A percentile compares a stretch with the other conserved stretches of the same genome.
Evolutionary conservation across 2,888 invertebrate species (phyloP).

Genomic region (Dynastes grantii): DNA sequence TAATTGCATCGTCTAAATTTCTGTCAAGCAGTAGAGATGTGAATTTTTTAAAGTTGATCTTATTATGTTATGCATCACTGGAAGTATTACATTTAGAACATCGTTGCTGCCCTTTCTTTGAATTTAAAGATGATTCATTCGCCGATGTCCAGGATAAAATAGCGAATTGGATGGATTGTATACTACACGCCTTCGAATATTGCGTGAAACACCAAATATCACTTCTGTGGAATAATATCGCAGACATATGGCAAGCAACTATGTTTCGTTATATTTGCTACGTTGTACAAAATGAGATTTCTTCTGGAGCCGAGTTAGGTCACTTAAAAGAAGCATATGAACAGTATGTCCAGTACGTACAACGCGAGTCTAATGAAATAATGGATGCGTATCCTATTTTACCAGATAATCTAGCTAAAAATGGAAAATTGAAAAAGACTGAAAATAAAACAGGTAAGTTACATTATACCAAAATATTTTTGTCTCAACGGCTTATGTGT

Average conservation of each 20-base stretch:
- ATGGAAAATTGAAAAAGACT: background rate
- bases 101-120: conserved; percentile 40
- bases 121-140: conserved; percentile 14
- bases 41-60: conserved; percentile 36
- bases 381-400: conserved; percentile 47
- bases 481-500: too few species aligned
- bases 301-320: conserved; percentile 37
- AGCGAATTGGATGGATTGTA: conserved; percentile 37
- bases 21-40: background rate
- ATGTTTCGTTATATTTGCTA: conserved; percentile 44
- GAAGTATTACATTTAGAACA: conserved; percentile 42
- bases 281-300: conserved; percentile 26
- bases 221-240: conserved; percentile 40
- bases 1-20: conserved; percentile 36
- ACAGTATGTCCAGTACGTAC: conserved; percentile 9
- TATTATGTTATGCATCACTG: conserved; percentile 45
- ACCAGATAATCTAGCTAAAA: conserved; percentile 1
- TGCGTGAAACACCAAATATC: conserved; percentile 6
- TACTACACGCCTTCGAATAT: conserved; percentile 6
- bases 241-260: conserved; percentile 51
- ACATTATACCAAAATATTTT: too few species aligned
- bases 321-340: conserved; percentile 47
- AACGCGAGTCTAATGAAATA: background rate
- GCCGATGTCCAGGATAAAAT: conserved; percentile 7
- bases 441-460: conserved; percentile 6